These are phyloP conservation scores for Chironomus striatipennis DNA, from an alignment of 1,140 invertebrate genomes.

Conservation along the genomic window DNA sequence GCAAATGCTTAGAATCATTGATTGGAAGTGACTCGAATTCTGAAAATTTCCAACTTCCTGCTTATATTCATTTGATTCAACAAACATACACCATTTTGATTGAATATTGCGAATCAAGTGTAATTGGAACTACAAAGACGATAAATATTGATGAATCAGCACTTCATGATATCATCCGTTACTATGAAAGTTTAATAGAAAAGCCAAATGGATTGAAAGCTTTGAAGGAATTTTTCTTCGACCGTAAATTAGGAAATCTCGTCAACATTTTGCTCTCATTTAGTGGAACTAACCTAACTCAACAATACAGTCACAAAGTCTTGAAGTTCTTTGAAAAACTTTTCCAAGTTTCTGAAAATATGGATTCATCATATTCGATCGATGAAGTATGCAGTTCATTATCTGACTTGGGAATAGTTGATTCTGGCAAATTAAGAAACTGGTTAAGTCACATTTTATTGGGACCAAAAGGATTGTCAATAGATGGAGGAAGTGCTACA, in stretches of 20 bases:
- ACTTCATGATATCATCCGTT: constrained; percentile 43
- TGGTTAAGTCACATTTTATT: constrained; percentile 63
- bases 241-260: constrained; percentile 49
- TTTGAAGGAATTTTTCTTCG: constrained; percentile 69
- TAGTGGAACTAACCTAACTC: constrained; percentile 54
- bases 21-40: constrained; percentile 54
- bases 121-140: constrained; percentile 28
- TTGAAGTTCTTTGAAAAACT: constrained; percentile 73
- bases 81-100: constrained; percentile 61
- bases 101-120: constrained; percentile 43
- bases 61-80: constrained; percentile 54
- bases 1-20: constrained; percentile 55
- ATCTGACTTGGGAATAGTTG: constrained; percentile 54
- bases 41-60: constrained; percentile 51
- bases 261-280: constrained; percentile 66
- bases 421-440: constrained; percentile 52
- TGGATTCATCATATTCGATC: constrained; percentile 50
- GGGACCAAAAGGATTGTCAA: constrained; percentile 41
- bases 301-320: constrained; percentile 66
- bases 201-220: constrained; percentile 68
- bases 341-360: constrained; percentile 55
- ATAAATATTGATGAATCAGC: constrained; percentile 35
- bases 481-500: constrained; percentile 35
- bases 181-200: constrained; percentile 77
- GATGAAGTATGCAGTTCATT: constrained; percentile 61